These are phyloP conservation scores for Pipistrellus pipistrellus DNA, from an alignment of 2,797 vertebrate species.

Conservation along the genomic window DNA sequence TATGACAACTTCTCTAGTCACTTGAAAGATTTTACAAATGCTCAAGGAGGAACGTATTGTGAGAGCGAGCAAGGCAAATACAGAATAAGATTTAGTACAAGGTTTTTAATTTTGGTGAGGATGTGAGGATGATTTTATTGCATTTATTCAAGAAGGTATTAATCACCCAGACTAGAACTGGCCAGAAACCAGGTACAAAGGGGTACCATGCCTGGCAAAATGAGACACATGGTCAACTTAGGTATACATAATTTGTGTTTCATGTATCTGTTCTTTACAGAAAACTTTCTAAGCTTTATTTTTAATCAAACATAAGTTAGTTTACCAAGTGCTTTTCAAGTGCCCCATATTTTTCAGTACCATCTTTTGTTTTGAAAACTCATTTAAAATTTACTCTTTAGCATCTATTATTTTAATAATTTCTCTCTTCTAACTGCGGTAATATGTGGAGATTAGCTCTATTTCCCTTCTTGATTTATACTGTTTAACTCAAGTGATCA, in stretches of 20 bases:
- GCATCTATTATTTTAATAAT: not conserved
- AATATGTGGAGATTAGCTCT: not conserved
- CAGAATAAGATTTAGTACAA: not conserved
- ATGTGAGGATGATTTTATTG: not conserved
- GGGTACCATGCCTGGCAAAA: not conserved
- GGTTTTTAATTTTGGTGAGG: not conserved
- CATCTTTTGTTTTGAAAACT: not conserved
- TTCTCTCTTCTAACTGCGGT: not conserved
- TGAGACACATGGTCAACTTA: not conserved
- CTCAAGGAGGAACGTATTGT: not conserved
- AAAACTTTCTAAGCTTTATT: not conserved
- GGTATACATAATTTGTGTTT: not conserved
- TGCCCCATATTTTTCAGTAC: not conserved
- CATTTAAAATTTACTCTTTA: not conserved
- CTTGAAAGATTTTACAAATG: slow-evolving; percentile 20
- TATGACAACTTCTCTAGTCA: not conserved
- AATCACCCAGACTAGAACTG: not conserved
- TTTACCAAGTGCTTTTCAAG: slow-evolving; percentile 34
- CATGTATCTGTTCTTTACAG: not conserved
- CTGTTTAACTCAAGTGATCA: not conserved
- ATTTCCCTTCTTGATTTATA: not conserved
- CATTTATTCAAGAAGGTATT: not conserved
- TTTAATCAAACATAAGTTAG: not conserved
- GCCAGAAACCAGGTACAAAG: not conserved
- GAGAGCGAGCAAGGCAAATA: not conserved